Evolutionary conservation across 2,888 invertebrate genomes (phyloP), one percentile per base, ranked within the genome.

Genomic region (Scrobipalpa costella): DNA sequence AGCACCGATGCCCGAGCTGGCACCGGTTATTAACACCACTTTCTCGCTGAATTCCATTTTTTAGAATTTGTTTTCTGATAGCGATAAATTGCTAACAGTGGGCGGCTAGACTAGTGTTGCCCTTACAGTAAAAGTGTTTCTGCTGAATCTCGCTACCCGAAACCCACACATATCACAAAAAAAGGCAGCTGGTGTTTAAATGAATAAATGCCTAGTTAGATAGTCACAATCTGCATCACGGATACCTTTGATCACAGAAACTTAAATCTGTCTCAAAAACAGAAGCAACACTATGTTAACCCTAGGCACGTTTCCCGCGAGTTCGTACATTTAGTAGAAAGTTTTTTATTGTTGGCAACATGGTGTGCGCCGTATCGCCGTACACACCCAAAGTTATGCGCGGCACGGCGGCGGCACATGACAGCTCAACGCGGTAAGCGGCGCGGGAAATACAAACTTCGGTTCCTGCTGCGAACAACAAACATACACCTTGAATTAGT

Each of bases 1-100:
- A 2, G 94, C 94, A 0, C 96, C 96, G 64, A 96, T 95, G 0
- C 96, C 96, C 0, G 95, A 95, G 79, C 95, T 95, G 0, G 95
- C 95, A 40, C 96, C 95, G 1, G 94, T 94, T 65, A 94, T 92
- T 55, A 94, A 73, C 52, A 94, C 84, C 1, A 94, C 93, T 91
- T 94, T 94, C 38, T 93, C 93, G 63, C 76, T 85, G 71, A 94
- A 93, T 76, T 92, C 92, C 94, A 94, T 93, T 34, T 63, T 44
- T 2, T 44, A 13, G n/a, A 8, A 27, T 9, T 9, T 17, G 8
- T 50, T 17, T 50, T 21, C 13, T 19, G 17, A 52, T 55, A 15
- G n/a, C n/a, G 57, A 64, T 44, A 40, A 38, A 17, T 13, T 57
- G n/a, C 1, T 57, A 36, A 8, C 49, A 21, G 13, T 6, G 36